phyloP scores from a whole-genome alignment of 2,797 vertebrate species.

The Galagoides demidoff region DNA sequence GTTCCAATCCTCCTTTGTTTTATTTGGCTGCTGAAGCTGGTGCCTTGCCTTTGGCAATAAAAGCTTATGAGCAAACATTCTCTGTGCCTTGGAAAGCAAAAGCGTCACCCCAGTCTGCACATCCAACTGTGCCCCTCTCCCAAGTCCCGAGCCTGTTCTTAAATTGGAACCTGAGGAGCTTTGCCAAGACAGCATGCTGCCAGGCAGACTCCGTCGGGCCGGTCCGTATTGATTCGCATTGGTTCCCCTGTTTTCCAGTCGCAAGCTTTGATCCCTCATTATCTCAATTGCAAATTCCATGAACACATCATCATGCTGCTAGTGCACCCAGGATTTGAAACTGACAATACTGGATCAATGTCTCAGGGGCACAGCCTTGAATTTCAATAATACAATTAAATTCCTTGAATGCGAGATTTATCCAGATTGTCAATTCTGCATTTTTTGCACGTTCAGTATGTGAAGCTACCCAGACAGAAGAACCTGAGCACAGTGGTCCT shows the following conservation, averaged over 20 bases:
- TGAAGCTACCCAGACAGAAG: constrained; percentile 64
- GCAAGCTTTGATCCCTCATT: constrained; percentile 85
- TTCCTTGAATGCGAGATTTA: constrained; percentile 82
- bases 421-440: constrained; percentile 82
- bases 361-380: constrained; percentile 81
- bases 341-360: constrained; percentile 85
- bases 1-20: constrained; percentile 83
- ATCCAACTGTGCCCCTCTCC: constrained; percentile 77
- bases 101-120: constrained; percentile 62
- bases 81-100: constrained; percentile 82
- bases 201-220: constrained; percentile 77
- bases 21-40: constrained; percentile 79
- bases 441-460: constrained; percentile 78
- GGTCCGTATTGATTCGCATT: constrained; percentile 80
- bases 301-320: constrained; percentile 82
- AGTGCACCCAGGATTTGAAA: constrained; percentile 76
- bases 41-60: constrained; percentile 81
- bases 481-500: constrained; percentile 72
- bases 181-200: constrained; percentile 74
- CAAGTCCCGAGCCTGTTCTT: constrained; percentile 80
- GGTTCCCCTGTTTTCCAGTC: constrained; percentile 84
- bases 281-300: constrained; percentile 81
- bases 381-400: constrained; percentile 88
- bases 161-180: constrained; percentile 84
- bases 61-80: constrained; percentile 84